These are phyloP conservation scores for Actinostola sp. DNA, from an alignment of 92 coral and sea anemone species.

Conservation along the genomic window DNA sequence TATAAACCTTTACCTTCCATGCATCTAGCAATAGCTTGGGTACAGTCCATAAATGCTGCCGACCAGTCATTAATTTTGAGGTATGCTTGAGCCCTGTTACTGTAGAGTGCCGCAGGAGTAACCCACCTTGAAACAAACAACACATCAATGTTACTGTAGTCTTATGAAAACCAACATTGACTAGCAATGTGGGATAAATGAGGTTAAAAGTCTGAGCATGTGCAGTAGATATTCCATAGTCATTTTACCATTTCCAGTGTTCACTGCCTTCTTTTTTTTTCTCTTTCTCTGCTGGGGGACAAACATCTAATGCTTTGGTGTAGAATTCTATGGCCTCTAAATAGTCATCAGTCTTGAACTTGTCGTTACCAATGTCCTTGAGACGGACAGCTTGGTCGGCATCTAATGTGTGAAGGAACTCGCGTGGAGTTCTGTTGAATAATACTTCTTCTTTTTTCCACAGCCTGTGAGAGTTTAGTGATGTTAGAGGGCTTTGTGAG, in stretches of 20 bases:
- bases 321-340: conserved; percentile 64
- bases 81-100: conserved; percentile 93
- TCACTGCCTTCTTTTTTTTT: conserved; percentile 52
- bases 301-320: conserved; percentile 66
- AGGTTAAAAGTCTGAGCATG: too few relatives aligned
- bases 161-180: too few relatives aligned
- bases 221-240: not conserved
- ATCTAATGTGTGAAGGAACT: conserved; percentile 40
- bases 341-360: conserved; percentile 71
- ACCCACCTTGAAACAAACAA: conserved; percentile 72
- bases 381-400: conserved; percentile 60
- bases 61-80: conserved; percentile 76
- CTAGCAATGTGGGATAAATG: too few relatives aligned
- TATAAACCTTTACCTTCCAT: conserved; percentile 79
- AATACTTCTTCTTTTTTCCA: conserved; percentile 73
- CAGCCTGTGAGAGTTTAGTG: conserved; percentile 56
- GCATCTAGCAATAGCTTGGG: conserved; percentile 87
- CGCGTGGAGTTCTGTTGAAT: conserved; percentile 48
- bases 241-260: conserved; percentile 56
- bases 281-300: conserved; percentile 68
- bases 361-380: conserved; percentile 82
- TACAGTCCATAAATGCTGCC: conserved; percentile 77
- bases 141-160: too few relatives aligned
- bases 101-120: conserved; percentile 86
- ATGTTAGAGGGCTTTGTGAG: too few relatives aligned